These are phyloP conservation scores for Cyaniris semiargus DNA, from an alignment of 2,888 invertebrate species.

Conservation along the genomic window DNA sequence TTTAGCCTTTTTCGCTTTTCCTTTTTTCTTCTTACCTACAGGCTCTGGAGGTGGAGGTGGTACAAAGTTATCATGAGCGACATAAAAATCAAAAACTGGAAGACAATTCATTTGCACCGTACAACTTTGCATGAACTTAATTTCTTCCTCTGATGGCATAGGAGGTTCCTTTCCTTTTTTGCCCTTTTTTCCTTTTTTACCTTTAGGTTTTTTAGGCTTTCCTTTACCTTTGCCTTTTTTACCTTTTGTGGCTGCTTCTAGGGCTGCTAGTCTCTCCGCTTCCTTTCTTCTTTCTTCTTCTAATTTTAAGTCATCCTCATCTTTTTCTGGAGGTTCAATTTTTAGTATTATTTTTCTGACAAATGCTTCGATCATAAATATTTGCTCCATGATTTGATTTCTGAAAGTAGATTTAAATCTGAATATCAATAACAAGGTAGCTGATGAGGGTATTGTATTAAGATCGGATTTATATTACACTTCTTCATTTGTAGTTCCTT, in stretches of 20 bases:
- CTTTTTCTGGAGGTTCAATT: slow-evolving; percentile 68
- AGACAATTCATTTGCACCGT: slow-evolving; percentile 70
- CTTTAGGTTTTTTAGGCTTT: slow-evolving; percentile 40
- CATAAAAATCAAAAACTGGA: slow-evolving; percentile 69
- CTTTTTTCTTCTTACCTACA: slow-evolving; percentile 49
- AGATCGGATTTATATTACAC: background rate
- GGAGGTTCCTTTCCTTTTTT: slow-evolving; percentile 68
- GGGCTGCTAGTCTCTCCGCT: slow-evolving; percentile 61
- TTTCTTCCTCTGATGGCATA: slow-evolving; percentile 70
- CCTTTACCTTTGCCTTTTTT: slow-evolving; percentile 45
- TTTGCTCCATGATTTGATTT: slow-evolving; percentile 67
- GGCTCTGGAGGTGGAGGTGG: slow-evolving; percentile 69
- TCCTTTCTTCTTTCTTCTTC: slow-evolving; percentile 63
- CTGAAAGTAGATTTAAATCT: slow-evolving; percentile 14
- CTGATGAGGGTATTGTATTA: background rate
- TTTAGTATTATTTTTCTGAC: slow-evolving; percentile 70
- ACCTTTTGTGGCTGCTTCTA: slow-evolving; percentile 55
- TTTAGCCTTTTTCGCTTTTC: slow-evolving; percentile 40
- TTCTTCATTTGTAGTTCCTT: background rate
- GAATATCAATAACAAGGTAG: background rate
- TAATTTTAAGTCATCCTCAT: slow-evolving; percentile 66
- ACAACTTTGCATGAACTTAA: slow-evolving; percentile 73
- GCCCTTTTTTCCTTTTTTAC: slow-evolving; percentile 48
- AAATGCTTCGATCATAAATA: slow-evolving; percentile 73
- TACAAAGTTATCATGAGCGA: slow-evolving; percentile 74